A percentile compares a stretch with the other conserved stretches of the same genome.
These are phyloP conservation scores for Catharus ustulatus DNA, from an alignment of 2,797 vertebrate genomes.

Conservation along the genomic window DNA sequence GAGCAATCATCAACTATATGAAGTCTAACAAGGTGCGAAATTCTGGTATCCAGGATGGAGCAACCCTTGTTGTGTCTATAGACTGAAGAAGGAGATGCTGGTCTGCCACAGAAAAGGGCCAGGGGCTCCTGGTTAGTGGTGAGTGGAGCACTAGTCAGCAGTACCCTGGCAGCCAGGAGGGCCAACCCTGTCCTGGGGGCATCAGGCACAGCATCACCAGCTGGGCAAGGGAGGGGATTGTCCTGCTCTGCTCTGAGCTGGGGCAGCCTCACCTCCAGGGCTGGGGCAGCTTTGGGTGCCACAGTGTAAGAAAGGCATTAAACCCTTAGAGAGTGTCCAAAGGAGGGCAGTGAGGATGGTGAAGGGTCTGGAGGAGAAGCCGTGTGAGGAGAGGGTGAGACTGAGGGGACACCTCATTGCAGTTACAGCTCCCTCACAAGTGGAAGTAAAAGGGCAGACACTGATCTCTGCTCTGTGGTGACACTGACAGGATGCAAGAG, in stretches of 20 bases:
- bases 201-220: neutral
- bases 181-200: neutral
- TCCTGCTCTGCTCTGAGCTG: neutral
- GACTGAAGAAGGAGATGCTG: neutral
- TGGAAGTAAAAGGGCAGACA: accelerated
- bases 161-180: neutral
- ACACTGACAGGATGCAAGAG: accelerated
- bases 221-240: neutral
- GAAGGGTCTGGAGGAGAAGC: neutral
- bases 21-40: neutral
- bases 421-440: accelerated
- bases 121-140: accelerated
- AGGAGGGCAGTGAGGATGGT: accelerated
- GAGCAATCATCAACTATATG: neutral
- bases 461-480: neutral
- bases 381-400: accelerated
- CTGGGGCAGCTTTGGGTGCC: neutral
- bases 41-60: neutral
- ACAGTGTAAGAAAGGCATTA: neutral
- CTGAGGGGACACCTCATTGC: neutral
- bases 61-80: accelerated
- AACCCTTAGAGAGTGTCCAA: neutral
- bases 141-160: accelerated
- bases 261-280: neutral
- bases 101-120: no score